Evolutionary conservation across 2,113 vertebrate genomes (phyloP).

Genomic region (Trematocara nigrifrons): DNA sequence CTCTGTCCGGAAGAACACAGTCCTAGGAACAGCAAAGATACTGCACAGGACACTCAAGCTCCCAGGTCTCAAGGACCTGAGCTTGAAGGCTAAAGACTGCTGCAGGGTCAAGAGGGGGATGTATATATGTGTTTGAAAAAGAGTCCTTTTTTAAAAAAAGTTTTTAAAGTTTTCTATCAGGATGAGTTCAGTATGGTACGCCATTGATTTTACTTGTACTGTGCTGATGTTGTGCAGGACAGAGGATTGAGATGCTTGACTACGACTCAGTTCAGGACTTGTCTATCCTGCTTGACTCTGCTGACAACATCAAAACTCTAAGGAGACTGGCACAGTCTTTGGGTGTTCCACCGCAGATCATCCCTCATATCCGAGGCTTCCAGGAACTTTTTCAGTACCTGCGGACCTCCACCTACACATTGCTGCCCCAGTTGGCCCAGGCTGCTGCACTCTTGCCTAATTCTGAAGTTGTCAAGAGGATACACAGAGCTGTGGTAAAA

Average conservation of each 20-base stretch:
- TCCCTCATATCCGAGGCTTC: conserved; percentile 42
- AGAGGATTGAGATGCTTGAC: conserved; percentile 47
- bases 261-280: conserved; percentile 62
- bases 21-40: neutral
- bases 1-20: neutral
- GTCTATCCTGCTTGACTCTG: conserved; percentile 46
- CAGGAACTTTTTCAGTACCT: conserved; percentile 65
- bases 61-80: neutral
- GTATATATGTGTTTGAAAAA: neutral
- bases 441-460: conserved; percentile 44
- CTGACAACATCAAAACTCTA: neutral
- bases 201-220: neutral
- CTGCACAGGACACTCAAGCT: neutral
- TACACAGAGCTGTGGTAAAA: conserved; percentile 47
- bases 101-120: neutral
- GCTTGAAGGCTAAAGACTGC: neutral
- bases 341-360: conserved; percentile 44
- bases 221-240: conserved; percentile 15
- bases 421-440: conserved; percentile 54
- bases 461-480: conserved; percentile 46
- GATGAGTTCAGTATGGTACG: neutral
- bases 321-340: conserved; percentile 32
- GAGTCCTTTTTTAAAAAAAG: neutral
- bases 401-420: conserved; percentile 56
- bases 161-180: neutral